Base-by-base conservation (phyloP, 1,140 invertebrate genomes). In the Tetramorium simillimum region DNA sequence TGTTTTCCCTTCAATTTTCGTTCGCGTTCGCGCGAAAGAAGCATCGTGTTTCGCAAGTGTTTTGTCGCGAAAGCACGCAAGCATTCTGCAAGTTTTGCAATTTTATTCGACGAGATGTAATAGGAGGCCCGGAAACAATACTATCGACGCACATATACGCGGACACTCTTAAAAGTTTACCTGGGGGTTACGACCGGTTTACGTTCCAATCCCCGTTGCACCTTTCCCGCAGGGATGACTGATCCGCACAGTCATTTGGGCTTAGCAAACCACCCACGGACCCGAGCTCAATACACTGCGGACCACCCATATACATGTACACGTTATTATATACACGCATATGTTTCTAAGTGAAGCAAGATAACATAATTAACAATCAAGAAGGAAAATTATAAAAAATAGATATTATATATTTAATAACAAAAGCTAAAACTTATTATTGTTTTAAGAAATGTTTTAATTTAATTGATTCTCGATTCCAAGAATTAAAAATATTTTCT, bases 71-170 rank as follows among this genome's bases (percentile, higher is more conserved):
- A 12, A 65, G 43, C 76, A 37, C 60, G 28, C 75, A 12, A 40
- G 53, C 63, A 63, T 67, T 21, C 56, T 21, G 60, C 75, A 87
- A 89, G 14, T 89, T 90, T 89, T 43, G 70, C 56, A 24, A 82
- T 86, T 77, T 84, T 86, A 87, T 89, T 72, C 58, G 33, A 9
- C 69, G 72, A 33, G 40, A 56, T 72, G 49, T 53, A 73, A 62
- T 7, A 62, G 60, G 21, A n/a, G 10, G 18, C 21, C 51, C 40
- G 60, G 63, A 58, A 90, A 90, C 88, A 90, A 90, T 90, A 62
- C 89, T 90, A 87, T 90, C 80, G 88, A 24, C 5, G 78, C 73
- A 51, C 6, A 33, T 72, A 51, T 70, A 86, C 60, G 86, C 49
- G 51, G 46, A 73, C 24, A 60, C 46, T 69, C 58, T 73, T 78